Evolutionary conservation across 2,797 vertebrate species (phyloP), one percentile per base, ranked within the genome.

Genomic region (Tachyglossus aculeatus): DNA sequence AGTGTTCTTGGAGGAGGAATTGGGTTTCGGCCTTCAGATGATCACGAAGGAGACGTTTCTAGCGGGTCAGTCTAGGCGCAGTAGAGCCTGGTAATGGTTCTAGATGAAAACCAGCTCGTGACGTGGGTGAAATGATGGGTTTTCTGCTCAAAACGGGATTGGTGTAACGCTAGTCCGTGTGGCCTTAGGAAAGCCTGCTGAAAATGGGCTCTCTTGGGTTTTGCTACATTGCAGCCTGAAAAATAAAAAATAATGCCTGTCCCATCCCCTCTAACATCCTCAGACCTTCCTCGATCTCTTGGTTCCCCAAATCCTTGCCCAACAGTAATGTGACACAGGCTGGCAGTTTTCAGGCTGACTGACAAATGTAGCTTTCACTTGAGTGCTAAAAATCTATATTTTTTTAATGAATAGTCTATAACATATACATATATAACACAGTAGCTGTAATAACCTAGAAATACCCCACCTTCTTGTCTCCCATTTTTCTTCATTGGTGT

Each of bases 401-500:
- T 51, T 44, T 68, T 33, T 74, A 74, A 57, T 54, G 37, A 71
- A 54, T 40, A 74, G 34, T 67, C 27, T 67, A 57, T 74, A 0
- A 44, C 39, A 27, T 4, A 58, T 60, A 71, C 38, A 80, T 71
- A 18, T 27, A 41, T 53, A 27, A 48, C 63, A 60, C 37, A 41
- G 12, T 74, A 56, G 27, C 4, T 10, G 67, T 41, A 78, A 40
- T 78, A 74, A 44, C 63, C 38, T 77, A 77, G 34, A 52, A 40
- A 74, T 80, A 50, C 36, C 50, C 24, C 22, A 58, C 36, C 40
- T 65, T 33, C 24, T 69, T 74, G 70, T 64, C 53, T 56, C 19
- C 56, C 31, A 45, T 52, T 76, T 32, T 7, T 10, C 6, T 29
- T 65, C 52, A 77, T 84, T 62, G 69, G 47, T 72, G 79, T 79